A percentile compares a stretch with the other conserved stretches of the same genome.
phyloP scores from a whole-genome alignment of 2,113 vertebrate genomes.

The Oceanites oceanicus region DNA sequence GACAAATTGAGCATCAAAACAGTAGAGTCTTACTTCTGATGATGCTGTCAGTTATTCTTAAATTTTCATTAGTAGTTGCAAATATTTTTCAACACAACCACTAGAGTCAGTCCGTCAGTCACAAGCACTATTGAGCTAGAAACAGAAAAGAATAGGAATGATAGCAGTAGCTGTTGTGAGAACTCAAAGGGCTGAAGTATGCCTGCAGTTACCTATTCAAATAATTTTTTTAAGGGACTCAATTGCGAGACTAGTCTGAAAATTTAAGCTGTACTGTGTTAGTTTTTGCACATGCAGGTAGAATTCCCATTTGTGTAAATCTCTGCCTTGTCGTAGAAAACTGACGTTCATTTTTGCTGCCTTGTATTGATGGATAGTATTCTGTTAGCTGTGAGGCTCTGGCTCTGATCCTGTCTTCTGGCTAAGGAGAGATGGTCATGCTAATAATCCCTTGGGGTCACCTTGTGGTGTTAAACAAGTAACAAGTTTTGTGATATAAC shows the following conservation, averaged over 20 bases:
- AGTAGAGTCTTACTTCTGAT: not conserved
- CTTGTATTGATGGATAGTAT: not conserved
- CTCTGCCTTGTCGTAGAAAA: not conserved
- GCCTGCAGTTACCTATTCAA: not conserved
- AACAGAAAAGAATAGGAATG: not conserved
- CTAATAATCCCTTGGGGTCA: not conserved
- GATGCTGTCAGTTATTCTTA: not conserved
- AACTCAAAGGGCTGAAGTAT: not conserved
- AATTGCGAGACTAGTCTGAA: rapidly evolving
- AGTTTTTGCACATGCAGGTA: not conserved
- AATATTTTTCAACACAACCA: not conserved
- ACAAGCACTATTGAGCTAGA: not conserved
- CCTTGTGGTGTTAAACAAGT: not conserved
- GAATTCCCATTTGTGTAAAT: not conserved
- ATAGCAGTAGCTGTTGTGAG: not conserved
- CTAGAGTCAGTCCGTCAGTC: not conserved
- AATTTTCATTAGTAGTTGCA: not conserved
- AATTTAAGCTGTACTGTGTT: not conserved
- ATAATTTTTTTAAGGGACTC: not conserved
- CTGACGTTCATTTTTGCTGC: not conserved
- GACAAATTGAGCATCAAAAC: not conserved
- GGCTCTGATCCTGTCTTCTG: not conserved
- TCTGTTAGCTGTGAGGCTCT: not conserved
- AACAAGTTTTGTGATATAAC: not conserved
- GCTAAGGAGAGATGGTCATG: not conserved